Base-by-base conservation (phyloP, 2,888 invertebrate species). In the Ypsolopha sequella region DNA sequence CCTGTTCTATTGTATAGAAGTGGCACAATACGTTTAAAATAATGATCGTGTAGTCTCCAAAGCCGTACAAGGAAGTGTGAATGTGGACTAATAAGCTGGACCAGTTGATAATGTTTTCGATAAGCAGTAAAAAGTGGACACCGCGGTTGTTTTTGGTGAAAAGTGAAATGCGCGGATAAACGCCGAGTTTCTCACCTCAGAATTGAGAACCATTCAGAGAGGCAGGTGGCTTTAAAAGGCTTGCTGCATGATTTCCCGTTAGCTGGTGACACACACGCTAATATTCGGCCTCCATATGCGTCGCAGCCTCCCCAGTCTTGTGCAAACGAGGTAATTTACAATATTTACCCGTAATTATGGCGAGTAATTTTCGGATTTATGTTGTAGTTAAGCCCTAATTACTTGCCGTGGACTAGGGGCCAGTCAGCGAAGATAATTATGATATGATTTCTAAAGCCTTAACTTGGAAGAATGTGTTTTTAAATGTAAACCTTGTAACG, bases 61-160 rank as follows among this genome's bases (percentile, higher is more conserved):
- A 33, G 10, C 64, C 65, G 68, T 73, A 76, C 63, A 67, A 73
- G 78, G 78, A 76, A 75, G 75, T 76, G 68, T 69, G 66, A 70
- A 73, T 73, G 70, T 68, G 58, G 67, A 74, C 66, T 73, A 73
- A 71, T 72, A 73, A 68, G 62, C 59, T 58, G 58, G 61, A 66
- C 66, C 66, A 68, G 61, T 55, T 58, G 57, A 56, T 58, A 60
- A 56, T 41, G 47, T 48, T 48, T 52, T 41, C 43, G 39, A n/a
- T 39, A 43, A 50, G 14, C 8, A 8, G 24, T 43, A 50, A 43
- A 41, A 51, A 48, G 36, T 24, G 13, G 36, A 63, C 61, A 58
- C 50, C 53, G 51, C 36, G 50, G 60, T 60, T 58, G 60, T 55
- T 53, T 56, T 24, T 24, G 60, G 59, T 54, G 58, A 59, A 60